Conservation (phyloP, 2,113 vertebrate genomes). For the Ammospiza nelsoni region DNA sequence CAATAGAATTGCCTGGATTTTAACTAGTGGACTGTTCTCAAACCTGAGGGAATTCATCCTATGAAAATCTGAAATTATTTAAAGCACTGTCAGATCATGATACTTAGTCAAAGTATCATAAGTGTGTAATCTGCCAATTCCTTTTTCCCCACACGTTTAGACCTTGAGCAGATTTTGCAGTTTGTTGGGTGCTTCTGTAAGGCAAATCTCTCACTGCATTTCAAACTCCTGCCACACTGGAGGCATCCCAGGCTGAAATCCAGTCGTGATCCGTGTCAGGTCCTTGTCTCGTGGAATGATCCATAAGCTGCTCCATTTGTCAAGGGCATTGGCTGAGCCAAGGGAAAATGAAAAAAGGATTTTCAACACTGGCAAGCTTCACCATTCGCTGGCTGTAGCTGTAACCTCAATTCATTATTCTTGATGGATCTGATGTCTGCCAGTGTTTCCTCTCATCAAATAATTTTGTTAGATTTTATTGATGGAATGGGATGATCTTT, state of each 20-base stretch:
- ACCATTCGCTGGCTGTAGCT: background rate
- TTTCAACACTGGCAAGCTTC: background rate
- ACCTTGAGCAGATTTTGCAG: background rate
- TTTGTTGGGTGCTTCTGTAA: background rate
- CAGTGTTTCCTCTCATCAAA: background rate
- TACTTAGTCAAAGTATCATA: background rate
- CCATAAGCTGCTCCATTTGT: background rate
- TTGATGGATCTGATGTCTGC: background rate
- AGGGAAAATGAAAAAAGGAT: background rate
- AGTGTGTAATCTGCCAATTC: background rate
- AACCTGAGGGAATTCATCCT: background rate
- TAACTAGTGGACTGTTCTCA: background rate
- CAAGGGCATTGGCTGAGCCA: background rate
- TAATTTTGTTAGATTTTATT: slow-evolving; percentile 9
- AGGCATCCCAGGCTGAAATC: background rate
- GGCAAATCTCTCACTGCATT: background rate
- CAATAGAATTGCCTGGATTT: background rate
- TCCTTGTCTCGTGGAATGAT: background rate
- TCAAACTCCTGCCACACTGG: background rate
- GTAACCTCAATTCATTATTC: background rate
- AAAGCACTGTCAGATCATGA: background rate
- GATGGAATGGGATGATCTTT: background rate
- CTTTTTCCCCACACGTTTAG: background rate
- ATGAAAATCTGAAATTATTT: background rate
- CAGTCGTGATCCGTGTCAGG: background rate